Base-by-base conservation (phyloP, 1,140 invertebrate genomes). In the Diabrotica undecimpunctata region DNA sequence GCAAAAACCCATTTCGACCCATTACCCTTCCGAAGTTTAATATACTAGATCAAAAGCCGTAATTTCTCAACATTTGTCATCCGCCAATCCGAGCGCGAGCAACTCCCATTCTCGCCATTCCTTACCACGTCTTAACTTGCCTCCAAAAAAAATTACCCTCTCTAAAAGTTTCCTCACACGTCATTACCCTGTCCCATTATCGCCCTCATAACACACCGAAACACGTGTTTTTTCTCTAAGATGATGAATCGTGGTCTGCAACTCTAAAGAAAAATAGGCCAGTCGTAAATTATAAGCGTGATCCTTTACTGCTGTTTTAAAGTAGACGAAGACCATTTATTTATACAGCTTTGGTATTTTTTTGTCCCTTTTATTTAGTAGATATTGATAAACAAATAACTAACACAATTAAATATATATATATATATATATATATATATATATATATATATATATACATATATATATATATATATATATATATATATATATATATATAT, bases 61-160 rank as follows among this genome's bases (percentile, higher is more conserved):
- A 46, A 46, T 46, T 46, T 46, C 41, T 46, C 41, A 46, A n/a
- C 41, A 46, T 46, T 46, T 46, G 41, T 46, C 41, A 46, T 46
- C 3, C 8, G n/a, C 8, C 41, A 46, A 46, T 46, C n/a, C 41
- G n/a, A 10, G 41, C 41, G 41, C 8, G n/a, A 46, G 41, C n/a
- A 46, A 46, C 41, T 46, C 8, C 41, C 41, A 46, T 46, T 46
- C 41, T n/a, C 41, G 41, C 41, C n/a, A 46, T 46, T 46, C n/a
- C 41, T 46, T 46, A 46, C 41, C 41, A n/a, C 41, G 41, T 46
- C 41, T 46, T 46, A 46, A 46, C 41, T 46, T 46, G 41, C 41
- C n/a, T n/a, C 41, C 41, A n/a, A 10, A 46, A 46, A n/a, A 46
- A 46, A 46, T 46, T 46, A 46, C 41, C 41, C 41, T 46, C 41